A percentile compares a stretch with the other conserved stretches of the same genome.
phyloP scores from a whole-genome alignment of 2,888 invertebrate genomes.

The Crossocerus cetratus region DNA sequence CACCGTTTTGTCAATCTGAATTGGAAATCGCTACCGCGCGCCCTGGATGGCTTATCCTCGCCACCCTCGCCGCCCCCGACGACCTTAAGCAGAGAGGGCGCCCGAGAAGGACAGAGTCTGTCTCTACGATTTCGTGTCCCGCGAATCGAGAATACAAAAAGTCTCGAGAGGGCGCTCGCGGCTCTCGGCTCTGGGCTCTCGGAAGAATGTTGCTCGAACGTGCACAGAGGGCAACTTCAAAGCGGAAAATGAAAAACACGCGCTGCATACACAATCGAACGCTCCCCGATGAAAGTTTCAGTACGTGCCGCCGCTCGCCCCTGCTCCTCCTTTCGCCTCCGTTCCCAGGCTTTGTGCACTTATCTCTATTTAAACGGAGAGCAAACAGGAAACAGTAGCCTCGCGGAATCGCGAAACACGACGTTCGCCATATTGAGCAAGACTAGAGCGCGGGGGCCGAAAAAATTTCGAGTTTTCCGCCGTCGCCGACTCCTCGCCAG shows the following conservation, averaged over 20 bases:
- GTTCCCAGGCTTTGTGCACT: constrained; percentile 1
- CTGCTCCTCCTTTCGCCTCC: background rate
- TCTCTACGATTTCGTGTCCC: too few relatives aligned
- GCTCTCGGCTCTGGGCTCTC: too few relatives aligned
- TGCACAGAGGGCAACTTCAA: background rate
- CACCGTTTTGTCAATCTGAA: background rate
- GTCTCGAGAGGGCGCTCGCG: too few relatives aligned
- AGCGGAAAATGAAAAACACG: constrained; percentile 1
- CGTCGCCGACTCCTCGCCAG: constrained; percentile 1
- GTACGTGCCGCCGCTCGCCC: background rate
- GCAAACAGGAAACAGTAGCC: constrained; percentile 9
- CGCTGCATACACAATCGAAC: constrained; percentile 3
- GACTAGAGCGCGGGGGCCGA: constrained; percentile 6
- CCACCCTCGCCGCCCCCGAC: too few relatives aligned
- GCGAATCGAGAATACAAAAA: too few relatives aligned
- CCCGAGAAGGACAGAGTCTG: too few relatives aligned
- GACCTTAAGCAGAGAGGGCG: too few relatives aligned
- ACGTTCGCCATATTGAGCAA: constrained; percentile 8
- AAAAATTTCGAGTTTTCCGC: constrained; percentile 5
- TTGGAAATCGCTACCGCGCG: background rate
- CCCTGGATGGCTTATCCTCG: too few relatives aligned
- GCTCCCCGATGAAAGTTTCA: constrained; percentile 1
- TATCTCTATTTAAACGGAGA: constrained; percentile 8
- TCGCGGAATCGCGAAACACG: constrained; percentile 9
- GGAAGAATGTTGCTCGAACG: background rate